Evolutionary conservation across 37 sponge, comb jelly and placozoan genomes (phyloP), one percentile per base, ranked within the genome.

Genomic region (Hormiphora californensis): DNA sequence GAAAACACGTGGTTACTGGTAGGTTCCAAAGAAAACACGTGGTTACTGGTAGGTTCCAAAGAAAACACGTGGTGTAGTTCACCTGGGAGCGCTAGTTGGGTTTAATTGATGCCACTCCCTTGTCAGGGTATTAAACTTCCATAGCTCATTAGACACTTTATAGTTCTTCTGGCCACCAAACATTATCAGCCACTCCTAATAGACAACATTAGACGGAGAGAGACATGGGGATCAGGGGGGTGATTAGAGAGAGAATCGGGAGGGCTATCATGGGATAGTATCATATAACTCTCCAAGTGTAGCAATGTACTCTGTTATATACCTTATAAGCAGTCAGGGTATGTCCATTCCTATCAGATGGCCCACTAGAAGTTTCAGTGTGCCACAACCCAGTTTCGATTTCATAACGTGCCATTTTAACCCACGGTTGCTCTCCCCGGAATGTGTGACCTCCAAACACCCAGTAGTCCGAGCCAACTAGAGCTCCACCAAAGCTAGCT

Each of bases 401-500:
- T 22, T 73, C 81, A 19, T 43, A 73, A 43, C 43, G 40, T 40
- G 81, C 81, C 81, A 73, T 73, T 46, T 73, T 73, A 0, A 73
- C 81, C 31, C 12, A 36, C 19, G 38, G 15, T n/a, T 73, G 19
- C 9, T n/a, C 28, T 19, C 44, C 81, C 17, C 43, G 46, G 7
- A 32, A 46, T 25, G 17, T n/a, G 46, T 73, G 43, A 25, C 81
- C 81, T 0, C 81, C 81, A 40, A 73, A 73, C 81, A 73, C 81
- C 81, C 81, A 73, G 44, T 73, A 73, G 12, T 38, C 28, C n/a
- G 40, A 28, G 0, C 44, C 81, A 1, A 73, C 81, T 2, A 73
- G 81, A 41, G 81, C 81, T 43, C 81, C 81, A 15, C 81, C 81
- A 17, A 73, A 73, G 27, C 44, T 73, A 73, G 81, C 81, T 5